Base-by-base conservation (phyloP, 2,888 invertebrate species). In the Oscheius myriophilus region DNA sequence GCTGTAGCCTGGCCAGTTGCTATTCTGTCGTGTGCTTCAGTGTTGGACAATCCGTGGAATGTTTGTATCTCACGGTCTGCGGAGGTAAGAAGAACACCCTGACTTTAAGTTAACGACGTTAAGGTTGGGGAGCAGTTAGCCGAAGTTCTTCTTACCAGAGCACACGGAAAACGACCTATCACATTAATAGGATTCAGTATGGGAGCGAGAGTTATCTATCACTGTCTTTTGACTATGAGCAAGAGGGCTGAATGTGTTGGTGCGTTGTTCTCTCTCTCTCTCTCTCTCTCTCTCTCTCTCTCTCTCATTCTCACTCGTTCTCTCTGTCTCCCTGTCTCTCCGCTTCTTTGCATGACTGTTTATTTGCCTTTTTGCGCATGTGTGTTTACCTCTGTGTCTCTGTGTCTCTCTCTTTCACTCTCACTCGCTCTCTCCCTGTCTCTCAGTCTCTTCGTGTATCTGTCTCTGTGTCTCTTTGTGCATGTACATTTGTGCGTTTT, bases 31-130 rank as follows among this genome's bases (percentile, higher is more conserved):
- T 87, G 90, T 61, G 89, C 90, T 4, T 88, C 88, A 11, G 89
- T 90, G 0, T 89, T 90, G 69, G 91, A 91, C 86, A 91, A 91
- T 84, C 91, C 91, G 0, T 91, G 91, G 91, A 90, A 90, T 67
- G 91, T 91, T 3, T 91, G 91, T 82, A 89, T 91, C 51, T 87
- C 90, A 45, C 86, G 91, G 54, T 88, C 91, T 23, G 89, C 89
- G 6, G 89, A 90, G 85, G 90, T 81, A 49, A 21, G 43, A 14
- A n/a, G 11, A 11, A 54, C 14, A 21, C 1, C 11, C 42, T 52
- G 14, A 23, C 21, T 12, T 33, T 51, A 25, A 52, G 7, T 41
- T 41, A n/a, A 25, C 3, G 6, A 9, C 16, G n/a, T 66, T 26
- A 33, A 75, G 79, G 83, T 90, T 23, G 91, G 91, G 7, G 89